Conservation (phyloP, 2,888 invertebrate species). For the Lepidochrysops patricia region DNA sequence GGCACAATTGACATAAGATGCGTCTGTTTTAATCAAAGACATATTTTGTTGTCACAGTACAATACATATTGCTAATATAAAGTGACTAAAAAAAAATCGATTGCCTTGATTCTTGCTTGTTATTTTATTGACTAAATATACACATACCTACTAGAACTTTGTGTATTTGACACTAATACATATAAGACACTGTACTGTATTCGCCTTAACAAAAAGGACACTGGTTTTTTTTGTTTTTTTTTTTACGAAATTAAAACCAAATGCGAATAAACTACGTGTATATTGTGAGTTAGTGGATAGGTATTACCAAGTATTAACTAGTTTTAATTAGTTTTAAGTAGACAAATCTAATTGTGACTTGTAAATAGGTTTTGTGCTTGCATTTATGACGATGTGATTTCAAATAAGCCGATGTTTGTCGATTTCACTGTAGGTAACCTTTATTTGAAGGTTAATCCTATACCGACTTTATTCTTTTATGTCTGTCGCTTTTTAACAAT, state of each 20-base stretch:
- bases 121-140: too few relatives aligned
- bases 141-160: too few relatives aligned
- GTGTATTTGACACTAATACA: slow-evolving; percentile 17
- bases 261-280: background rate
- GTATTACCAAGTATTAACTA: slow-evolving; percentile 61
- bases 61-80: too few relatives aligned
- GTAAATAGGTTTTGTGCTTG: slow-evolving; percentile 30
- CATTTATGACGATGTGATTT: slow-evolving; percentile 34
- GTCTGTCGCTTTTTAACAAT: too few relatives aligned
- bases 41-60: too few relatives aligned
- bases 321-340: slow-evolving; percentile 55
- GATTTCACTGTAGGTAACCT: background rate
- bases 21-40: too few relatives aligned
- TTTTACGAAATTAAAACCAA: too few relatives aligned
- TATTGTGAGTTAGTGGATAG: slow-evolving; percentile 26
- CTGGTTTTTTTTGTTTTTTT: too few relatives aligned
- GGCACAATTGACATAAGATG: too few relatives aligned
- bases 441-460: background rate
- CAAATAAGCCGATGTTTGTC: slow-evolving; percentile 19
- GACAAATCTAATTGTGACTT: slow-evolving; percentile 35
- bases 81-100: too few relatives aligned
- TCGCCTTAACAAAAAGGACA: background rate
- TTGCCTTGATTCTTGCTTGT: too few relatives aligned
- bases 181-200: slow-evolving; percentile 13
- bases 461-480: background rate